Percentiles rank a stretch among this genome's conserved stretches.
phyloP scores from a whole-genome alignment of 92 coral and sea anemone species.

The Hydrozoanthus gracilis region DNA sequence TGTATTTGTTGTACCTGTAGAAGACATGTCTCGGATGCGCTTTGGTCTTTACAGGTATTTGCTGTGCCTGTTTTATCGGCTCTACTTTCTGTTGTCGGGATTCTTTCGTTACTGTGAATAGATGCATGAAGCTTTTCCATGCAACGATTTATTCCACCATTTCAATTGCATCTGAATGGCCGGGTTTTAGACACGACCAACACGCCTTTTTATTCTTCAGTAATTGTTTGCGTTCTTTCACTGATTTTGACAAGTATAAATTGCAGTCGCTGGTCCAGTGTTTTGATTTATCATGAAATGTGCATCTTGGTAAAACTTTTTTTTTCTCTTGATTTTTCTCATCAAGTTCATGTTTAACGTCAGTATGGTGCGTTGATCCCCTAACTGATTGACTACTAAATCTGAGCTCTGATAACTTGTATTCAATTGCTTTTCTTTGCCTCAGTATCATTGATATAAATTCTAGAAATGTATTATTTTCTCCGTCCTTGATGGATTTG shows the following conservation, averaged over 20 bases:
- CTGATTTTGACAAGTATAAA: constrained; percentile 38
- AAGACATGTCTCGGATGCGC: constrained; percentile 41
- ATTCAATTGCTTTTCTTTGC: constrained; percentile 35
- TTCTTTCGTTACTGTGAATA: constrained; percentile 33
- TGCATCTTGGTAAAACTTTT: constrained; percentile 17
- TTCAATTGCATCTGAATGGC: constrained; percentile 40
- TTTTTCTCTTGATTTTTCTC: background rate
- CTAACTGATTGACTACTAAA: constrained; percentile 4
- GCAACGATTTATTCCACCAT: constrained; percentile 36
- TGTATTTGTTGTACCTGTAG: constrained; percentile 55
- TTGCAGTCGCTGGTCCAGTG: constrained; percentile 50
- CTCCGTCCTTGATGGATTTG: constrained; percentile 21
- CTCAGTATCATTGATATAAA: constrained; percentile 28
- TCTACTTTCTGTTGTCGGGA: background rate
- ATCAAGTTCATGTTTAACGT: background rate
- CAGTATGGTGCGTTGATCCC: constrained; percentile 40
- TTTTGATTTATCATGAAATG: constrained; percentile 33
- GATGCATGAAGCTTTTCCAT: constrained; percentile 35
- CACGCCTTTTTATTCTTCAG: constrained; percentile 50
- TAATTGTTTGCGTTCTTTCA: constrained; percentile 19
- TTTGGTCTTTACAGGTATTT: background rate
- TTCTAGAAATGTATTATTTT: constrained; percentile 21
- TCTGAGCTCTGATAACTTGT: constrained; percentile 26
- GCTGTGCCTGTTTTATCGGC: background rate
- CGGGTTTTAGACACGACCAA: constrained; percentile 48